Conservation (phyloP, 2,797 vertebrate genomes). For the Myotis myotis region DNA sequence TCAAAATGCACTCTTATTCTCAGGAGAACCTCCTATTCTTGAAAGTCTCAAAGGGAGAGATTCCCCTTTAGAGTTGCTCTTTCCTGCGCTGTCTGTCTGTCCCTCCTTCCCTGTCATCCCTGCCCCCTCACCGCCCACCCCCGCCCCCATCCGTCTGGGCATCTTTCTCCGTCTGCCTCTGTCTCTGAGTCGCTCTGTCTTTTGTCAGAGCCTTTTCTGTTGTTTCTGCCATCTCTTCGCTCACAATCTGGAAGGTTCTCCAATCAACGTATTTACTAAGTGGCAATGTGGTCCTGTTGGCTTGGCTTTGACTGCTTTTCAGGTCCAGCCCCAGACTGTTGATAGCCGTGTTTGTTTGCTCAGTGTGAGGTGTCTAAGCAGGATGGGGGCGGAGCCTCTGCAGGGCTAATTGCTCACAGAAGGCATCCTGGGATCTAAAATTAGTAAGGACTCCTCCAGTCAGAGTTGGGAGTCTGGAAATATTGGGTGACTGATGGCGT, state of each 20-base stretch:
- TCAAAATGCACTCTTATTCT: background rate
- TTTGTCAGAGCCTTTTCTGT: background rate
- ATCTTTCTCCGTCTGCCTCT: background rate
- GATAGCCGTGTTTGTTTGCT: constrained; percentile 40
- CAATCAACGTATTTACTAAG: background rate
- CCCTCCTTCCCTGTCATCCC: background rate
- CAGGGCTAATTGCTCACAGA: constrained; percentile 76
- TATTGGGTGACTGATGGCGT: constrained; percentile 79
- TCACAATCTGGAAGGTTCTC: background rate
- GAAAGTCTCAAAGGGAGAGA: background rate
- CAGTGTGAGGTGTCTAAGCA: constrained; percentile 13
- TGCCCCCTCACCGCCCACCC: fast-evolving
- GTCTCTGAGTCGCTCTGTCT: background rate
- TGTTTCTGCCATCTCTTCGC: background rate
- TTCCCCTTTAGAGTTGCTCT: background rate
- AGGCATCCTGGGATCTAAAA: constrained; percentile 83
- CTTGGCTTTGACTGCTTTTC: background rate
- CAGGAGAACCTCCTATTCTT: background rate
- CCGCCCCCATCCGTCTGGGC: background rate
- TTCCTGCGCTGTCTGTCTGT: background rate
- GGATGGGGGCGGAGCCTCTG: constrained; percentile 52
- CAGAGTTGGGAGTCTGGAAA: constrained; percentile 85
- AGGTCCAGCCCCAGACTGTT: constrained; percentile 26
- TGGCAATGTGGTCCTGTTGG: background rate
- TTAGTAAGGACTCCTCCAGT: constrained; percentile 83